Conservation (phyloP, 2,888 invertebrate species). For the Cephus pulcher region DNA sequence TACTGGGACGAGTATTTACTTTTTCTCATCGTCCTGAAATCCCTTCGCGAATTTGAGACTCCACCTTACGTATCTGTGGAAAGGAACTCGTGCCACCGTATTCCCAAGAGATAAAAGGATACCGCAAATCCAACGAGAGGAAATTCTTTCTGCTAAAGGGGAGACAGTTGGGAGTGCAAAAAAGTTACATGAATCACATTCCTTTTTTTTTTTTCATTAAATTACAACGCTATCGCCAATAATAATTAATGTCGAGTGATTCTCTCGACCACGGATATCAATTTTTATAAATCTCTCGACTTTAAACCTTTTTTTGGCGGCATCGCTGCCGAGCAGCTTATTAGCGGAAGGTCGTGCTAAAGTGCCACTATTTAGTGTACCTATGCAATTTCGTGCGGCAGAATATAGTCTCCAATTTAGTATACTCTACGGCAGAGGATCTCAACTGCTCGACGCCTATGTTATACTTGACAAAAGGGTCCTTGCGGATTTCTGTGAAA, state of each 20-base stretch:
- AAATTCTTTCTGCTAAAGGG: neutral
- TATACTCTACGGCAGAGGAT: constrained; percentile 27
- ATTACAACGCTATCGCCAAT: neutral
- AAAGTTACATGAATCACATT: neutral
- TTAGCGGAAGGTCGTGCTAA: constrained; percentile 47
- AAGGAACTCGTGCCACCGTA: neutral
- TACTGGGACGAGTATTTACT: neutral
- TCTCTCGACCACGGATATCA: neutral
- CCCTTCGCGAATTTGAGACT: neutral
- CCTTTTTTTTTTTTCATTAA: neutral
- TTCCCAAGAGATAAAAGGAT: neutral
- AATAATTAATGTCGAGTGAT: neutral
- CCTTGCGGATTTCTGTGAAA: neutral
- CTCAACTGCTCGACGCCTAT: constrained; percentile 24
- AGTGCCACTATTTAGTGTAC: constrained; percentile 46
- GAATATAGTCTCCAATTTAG: constrained; percentile 36
- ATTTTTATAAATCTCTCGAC: constrained; percentile 31
- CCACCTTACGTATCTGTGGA: neutral
- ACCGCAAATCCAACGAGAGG: neutral
- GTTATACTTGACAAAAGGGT: neutral
- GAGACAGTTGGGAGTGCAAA: neutral
- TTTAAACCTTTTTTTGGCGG: constrained; percentile 39
- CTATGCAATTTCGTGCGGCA: constrained; percentile 40
- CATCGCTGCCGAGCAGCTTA: constrained; percentile 43
- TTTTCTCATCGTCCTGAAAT: neutral